Base-by-base conservation (phyloP, 2,113 vertebrate genomes). In the Lampris incognitus region DNA sequence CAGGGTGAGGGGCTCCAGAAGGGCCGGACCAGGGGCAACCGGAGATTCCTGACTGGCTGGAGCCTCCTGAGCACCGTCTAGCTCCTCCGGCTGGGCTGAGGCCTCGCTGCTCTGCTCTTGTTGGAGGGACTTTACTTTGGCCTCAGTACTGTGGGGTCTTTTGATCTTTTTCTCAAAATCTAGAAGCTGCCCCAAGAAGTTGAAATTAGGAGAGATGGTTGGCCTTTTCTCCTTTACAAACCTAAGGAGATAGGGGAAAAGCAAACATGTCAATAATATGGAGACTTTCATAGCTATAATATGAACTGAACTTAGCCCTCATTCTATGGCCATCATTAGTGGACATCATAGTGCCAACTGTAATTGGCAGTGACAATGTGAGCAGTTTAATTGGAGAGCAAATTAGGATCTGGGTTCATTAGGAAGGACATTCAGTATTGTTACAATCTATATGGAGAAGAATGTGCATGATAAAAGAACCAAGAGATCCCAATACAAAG, bases 141-240 rank as follows among this genome's bases (percentile, higher is more conserved):
- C 69, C 8, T 92, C 92, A 0, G 75, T 13, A 11, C 90, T 84
- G 0, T 76, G 72, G 66, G 93, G 94, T 74, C 67, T 90, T 86
- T 96, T 96, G n/a, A 99, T 94, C 87, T 95, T 97, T 68, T 96
- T 98, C 90, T 99, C 97, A 3, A 98, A 99, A 88, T 99, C 98
- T 81, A 99, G 88, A 69, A 96, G 92, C 73, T 96, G 95, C 51
- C 95, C 95, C 71, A 96, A 88, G 74, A 96, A 96, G 88, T 96
- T 95, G 46, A 96, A 96, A 89, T 96, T 96, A 0, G 95, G 95
- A 0, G 95, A 95, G 85, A 96, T 95, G 79, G 94, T 94, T 1
- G 95, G 94, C 1, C 95, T 59, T 64, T 95, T 95, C 72, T 96
- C 95, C 83, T 96, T 96, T 63, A 96, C 95, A 40, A 95, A 96